A percentile compares a stretch with the other conserved stretches of the same genome.
Evolutionary conservation across 2,888 invertebrate species (phyloP).

Genomic region (Marronus borbonicus): DNA sequence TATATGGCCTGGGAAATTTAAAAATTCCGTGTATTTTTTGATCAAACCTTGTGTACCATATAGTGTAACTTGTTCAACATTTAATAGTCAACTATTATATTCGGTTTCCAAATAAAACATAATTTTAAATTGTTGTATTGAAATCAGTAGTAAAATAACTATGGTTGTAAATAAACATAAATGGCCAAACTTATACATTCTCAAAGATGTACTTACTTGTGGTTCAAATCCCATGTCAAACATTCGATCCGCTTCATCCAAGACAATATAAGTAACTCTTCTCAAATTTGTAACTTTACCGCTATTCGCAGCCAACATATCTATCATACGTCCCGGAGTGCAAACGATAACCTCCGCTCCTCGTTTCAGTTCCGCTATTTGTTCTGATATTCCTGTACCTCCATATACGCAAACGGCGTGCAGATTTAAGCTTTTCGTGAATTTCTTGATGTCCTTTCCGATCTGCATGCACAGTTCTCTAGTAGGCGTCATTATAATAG

Average conservation of each 20-base stretch:
- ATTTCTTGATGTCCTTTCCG: conserved; percentile 94
- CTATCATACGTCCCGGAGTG: conserved; percentile 99
- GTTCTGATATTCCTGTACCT: conserved; percentile 96
- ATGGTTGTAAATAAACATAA: no score
- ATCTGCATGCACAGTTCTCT: conserved; percentile 99
- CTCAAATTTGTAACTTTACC: conserved; percentile 97
- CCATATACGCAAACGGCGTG: conserved; percentile 98
- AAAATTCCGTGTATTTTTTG: no score
- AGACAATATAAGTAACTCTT: conserved; percentile 96
- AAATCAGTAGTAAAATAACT: no score
- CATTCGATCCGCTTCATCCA: conserved; percentile 99
- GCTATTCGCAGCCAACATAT: conserved; percentile 98
- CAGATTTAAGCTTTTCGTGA: conserved; percentile 89
- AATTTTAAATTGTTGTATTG: no score
- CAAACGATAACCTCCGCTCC: conserved; percentile 99
- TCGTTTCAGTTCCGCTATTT: conserved; percentile 94
- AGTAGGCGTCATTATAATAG: conserved; percentile 98
- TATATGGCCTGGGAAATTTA: no score
- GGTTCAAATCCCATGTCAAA: conserved; percentile 99
- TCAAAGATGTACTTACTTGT: conserved; percentile 71
- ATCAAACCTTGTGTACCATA: no score
- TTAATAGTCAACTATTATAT: no score
- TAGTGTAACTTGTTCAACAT: no score
- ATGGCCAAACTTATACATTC: no score
- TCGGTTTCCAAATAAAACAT: no score